Evolutionary conservation across 2,888 invertebrate genomes (phyloP).

Genomic region (Synanthedon andrenaeformis): DNA sequence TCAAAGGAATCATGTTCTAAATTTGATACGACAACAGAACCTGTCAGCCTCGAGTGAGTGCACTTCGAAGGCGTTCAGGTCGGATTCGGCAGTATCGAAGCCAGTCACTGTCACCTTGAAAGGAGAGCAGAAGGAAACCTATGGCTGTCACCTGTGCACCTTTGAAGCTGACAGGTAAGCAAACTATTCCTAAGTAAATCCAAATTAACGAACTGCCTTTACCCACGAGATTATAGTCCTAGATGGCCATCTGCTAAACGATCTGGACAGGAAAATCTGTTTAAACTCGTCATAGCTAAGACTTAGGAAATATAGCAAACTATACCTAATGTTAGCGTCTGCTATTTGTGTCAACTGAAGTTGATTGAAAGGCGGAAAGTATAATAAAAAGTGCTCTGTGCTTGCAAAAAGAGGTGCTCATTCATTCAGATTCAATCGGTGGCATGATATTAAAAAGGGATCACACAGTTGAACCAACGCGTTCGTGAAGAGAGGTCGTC

Average conservation of each 20-base stretch:
- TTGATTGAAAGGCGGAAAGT: too few species aligned
- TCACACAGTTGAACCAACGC: too few species aligned
- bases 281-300: slow-evolving; percentile 53
- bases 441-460: too few species aligned
- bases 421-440: too few species aligned
- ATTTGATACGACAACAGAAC: slow-evolving; percentile 17
- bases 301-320: slow-evolving; percentile 13
- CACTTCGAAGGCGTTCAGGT: slow-evolving; percentile 33
- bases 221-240: slow-evolving; percentile 49
- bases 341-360: too few species aligned
- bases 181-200: too few species aligned
- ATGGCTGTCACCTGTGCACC: slow-evolving; percentile 43
- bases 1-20: too few species aligned
- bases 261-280: slow-evolving; percentile 44
- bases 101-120: slow-evolving; percentile 12
- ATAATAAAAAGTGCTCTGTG: too few species aligned
- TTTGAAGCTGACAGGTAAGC: slow-evolving; percentile 53
- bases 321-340: too few species aligned
- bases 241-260: slow-evolving; percentile 49
- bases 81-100: slow-evolving; percentile 14
- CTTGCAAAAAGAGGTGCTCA: too few species aligned
- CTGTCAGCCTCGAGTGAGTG: slow-evolving; percentile 27
- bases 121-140: slow-evolving; percentile 27
- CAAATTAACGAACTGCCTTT: too few species aligned
- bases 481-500: too few species aligned